phyloP scores from a whole-genome alignment of 2,888 invertebrate genomes.

The Netelia inedita region DNA sequence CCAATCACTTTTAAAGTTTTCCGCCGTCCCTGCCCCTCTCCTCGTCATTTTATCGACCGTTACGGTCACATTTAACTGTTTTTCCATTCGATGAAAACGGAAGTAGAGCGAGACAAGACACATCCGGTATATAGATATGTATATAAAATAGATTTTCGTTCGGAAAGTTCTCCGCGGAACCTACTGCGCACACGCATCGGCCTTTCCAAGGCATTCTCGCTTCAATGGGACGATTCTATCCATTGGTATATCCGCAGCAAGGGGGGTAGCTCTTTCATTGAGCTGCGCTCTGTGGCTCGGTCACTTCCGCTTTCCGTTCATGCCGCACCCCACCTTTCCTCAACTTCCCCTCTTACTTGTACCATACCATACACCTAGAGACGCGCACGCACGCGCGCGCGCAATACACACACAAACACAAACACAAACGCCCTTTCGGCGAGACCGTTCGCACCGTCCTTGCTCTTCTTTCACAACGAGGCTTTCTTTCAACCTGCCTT shows the following conservation, averaged over 20 bases:
- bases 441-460: slow-evolving; percentile 45
- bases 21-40: not conserved
- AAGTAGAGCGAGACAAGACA: not conserved
- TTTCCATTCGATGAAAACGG: slow-evolving; percentile 1
- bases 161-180: not conserved
- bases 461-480: slow-evolving; percentile 50
- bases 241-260: slow-evolving; percentile 81
- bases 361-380: not conserved
- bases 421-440: not conserved
- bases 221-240: slow-evolving; percentile 80
- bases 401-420: not conserved
- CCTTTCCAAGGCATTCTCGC: slow-evolving; percentile 66
- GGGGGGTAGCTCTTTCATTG: slow-evolving; percentile 81
- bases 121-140: not conserved
- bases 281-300: slow-evolving; percentile 73
- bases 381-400: not conserved
- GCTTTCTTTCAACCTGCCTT: slow-evolving; percentile 39
- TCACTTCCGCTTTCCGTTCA: slow-evolving; percentile 81
- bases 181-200: slow-evolving; percentile 60
- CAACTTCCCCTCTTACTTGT: slow-evolving; percentile 19
- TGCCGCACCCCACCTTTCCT: slow-evolving; percentile 71
- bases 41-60: not conserved
- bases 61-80: not conserved
- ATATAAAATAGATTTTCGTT: not conserved
- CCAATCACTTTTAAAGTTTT: not conserved